phyloP scores from a whole-genome alignment of 2,113 vertebrate species.

The Ondatra zibethicus region DNA sequence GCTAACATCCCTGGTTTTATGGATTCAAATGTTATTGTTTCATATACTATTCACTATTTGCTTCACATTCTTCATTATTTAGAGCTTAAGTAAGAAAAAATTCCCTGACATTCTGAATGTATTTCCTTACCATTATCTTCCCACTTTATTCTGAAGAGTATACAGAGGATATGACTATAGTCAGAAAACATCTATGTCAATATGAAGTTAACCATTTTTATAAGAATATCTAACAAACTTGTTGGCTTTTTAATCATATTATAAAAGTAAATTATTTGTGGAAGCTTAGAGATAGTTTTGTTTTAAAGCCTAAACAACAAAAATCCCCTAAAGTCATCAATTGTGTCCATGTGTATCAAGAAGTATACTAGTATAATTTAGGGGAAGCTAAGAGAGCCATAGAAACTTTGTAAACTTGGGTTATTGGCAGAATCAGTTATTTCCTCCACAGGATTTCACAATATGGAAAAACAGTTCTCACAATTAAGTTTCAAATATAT shows the following conservation, averaged over 20 bases:
- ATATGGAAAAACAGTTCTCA: background rate
- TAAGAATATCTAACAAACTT: background rate
- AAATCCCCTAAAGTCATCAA: background rate
- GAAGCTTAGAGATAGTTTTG: background rate
- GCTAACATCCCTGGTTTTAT: background rate
- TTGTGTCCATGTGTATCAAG: background rate
- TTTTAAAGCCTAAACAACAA: background rate
- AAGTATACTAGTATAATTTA: background rate
- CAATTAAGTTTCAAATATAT: background rate
- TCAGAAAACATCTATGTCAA: background rate
- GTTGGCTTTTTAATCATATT: background rate
- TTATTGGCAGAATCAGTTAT: background rate
- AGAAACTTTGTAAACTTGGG: rapidly evolving
- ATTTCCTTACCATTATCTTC: background rate
- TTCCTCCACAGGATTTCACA: background rate
- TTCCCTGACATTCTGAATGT: background rate
- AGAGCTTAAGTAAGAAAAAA: background rate
- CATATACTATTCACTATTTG: background rate
- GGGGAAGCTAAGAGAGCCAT: background rate
- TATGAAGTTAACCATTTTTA: background rate
- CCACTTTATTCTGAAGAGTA: background rate
- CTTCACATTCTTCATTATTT: background rate
- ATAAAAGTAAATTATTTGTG: background rate
- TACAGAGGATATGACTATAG: rapidly evolving
- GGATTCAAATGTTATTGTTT: background rate